phyloP scores from a whole-genome alignment of 2,888 invertebrate species.

The Sinohyriopsis cumingii region DNA sequence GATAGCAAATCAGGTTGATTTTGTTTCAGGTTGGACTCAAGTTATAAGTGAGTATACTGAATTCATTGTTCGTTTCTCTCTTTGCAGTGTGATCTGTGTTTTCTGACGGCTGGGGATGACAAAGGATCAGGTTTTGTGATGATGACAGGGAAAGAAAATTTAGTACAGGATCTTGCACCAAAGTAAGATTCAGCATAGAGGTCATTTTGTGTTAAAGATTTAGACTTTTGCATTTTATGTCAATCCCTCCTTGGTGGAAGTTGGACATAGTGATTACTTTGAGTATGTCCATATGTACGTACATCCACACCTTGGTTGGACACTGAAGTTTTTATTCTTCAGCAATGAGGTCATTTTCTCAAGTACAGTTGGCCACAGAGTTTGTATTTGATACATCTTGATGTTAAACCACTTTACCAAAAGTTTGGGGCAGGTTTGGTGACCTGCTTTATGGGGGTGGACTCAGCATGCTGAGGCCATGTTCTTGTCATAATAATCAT shows the following conservation, averaged over 20 bases:
- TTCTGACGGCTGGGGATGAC: constrained; percentile 82
- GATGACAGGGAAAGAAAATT: constrained; percentile 74
- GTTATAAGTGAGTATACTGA: too few relatives aligned
- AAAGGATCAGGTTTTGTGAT: constrained; percentile 76
- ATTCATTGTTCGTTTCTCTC: background rate
- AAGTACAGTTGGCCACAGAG: background rate
- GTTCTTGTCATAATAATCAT: too few relatives aligned
- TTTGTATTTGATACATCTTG: too few relatives aligned
- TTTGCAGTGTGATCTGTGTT: constrained; percentile 76
- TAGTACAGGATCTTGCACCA: constrained; percentile 75
- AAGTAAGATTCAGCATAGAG: constrained; percentile 74
- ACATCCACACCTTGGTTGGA: background rate
- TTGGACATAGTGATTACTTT: background rate
- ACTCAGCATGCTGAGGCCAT: too few relatives aligned
- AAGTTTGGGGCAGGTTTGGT: too few relatives aligned
- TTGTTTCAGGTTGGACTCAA: too few relatives aligned
- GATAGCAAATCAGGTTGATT: too few relatives aligned
- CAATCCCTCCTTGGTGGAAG: too few relatives aligned
- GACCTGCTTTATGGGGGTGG: too few relatives aligned
- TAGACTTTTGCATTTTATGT: too few relatives aligned
- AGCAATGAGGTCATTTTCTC: background rate
- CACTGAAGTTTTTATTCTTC: background rate
- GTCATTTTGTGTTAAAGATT: background rate
- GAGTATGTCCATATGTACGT: background rate
- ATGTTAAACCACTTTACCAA: too few relatives aligned